These are phyloP conservation scores for Belgica antarctica DNA, from an alignment of 2,888 invertebrate species.

Conservation along the genomic window DNA sequence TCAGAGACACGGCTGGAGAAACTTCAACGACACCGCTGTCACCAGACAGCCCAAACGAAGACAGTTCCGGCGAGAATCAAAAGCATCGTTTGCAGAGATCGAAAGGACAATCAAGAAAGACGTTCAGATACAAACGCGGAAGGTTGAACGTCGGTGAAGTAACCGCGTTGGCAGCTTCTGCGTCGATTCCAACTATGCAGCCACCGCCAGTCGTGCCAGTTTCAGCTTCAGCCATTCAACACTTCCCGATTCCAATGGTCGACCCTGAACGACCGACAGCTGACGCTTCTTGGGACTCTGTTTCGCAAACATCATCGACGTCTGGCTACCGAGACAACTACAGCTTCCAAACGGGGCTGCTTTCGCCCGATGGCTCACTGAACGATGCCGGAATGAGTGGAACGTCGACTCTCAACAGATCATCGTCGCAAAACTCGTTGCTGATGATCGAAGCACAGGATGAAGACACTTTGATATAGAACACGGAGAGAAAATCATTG, in stretches of 20 bases:
- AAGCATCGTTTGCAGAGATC: constrained; percentile 80
- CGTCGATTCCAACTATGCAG: constrained; percentile 45
- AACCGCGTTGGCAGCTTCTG: constrained; percentile 45
- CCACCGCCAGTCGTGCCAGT: constrained; percentile 45
- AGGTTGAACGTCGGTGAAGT: constrained; percentile 66
- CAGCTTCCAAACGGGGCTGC: constrained; percentile 56
- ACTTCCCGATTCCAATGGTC: constrained; percentile 48
- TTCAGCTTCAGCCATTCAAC: constrained; percentile 47
- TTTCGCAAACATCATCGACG: constrained; percentile 81
- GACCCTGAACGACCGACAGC: constrained; percentile 51
- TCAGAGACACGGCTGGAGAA: constrained; percentile 77
- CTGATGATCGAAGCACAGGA: constrained; percentile 78
- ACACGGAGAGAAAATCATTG: too few relatives aligned
- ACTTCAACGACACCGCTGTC: constrained; percentile 73
- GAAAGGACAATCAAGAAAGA: constrained; percentile 91
- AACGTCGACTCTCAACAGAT: constrained; percentile 64
- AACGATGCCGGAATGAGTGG: constrained; percentile 62
- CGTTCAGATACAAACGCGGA: constrained; percentile 82
- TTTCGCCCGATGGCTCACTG: constrained; percentile 58
- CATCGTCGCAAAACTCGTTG: constrained; percentile 74
- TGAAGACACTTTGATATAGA: constrained; percentile 79
- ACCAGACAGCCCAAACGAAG: constrained; percentile 68
- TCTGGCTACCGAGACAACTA: constrained; percentile 78
- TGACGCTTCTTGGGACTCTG: constrained; percentile 77
- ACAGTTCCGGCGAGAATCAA: constrained; percentile 64